Percentiles rank a stretch among this genome's conserved stretches.
Evolutionary conservation across 2,888 invertebrate genomes (phyloP).

Genomic region (Axea sp.): DNA sequence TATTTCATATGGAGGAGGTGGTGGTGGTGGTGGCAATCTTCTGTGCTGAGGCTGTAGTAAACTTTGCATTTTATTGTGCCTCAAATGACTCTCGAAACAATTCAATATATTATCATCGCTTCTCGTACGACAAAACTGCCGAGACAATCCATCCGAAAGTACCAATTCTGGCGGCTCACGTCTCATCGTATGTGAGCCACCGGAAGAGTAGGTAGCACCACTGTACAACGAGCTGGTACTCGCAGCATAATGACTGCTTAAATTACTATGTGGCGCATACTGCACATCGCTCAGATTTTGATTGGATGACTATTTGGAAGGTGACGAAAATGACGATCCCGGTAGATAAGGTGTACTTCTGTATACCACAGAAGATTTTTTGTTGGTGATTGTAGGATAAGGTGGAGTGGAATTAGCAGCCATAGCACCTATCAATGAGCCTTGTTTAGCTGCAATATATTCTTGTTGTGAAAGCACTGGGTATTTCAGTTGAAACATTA

Average conservation of each 20-base stretch:
- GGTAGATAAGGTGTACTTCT: conserved; percentile 90
- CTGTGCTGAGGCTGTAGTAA: conserved; percentile 80
- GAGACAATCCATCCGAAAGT: conserved; percentile 64
- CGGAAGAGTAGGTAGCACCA: conserved; percentile 78
- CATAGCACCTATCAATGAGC: conserved; percentile 85
- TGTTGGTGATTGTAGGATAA: conserved; percentile 79
- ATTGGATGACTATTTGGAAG: conserved; percentile 88
- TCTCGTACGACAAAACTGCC: conserved; percentile 82
- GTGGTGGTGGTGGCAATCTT: conserved; percentile 82
- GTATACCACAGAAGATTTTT: conserved; percentile 88
- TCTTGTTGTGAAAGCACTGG: conserved; percentile 94
- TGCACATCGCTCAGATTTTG: conserved; percentile 83
- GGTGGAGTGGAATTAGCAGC: conserved; percentile 81
- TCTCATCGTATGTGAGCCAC: conserved; percentile 77
- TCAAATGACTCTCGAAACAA: conserved; percentile 80
- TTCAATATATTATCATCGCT: conserved; percentile 91
- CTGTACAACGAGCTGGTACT: conserved; percentile 80
- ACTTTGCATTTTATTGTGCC: conserved; percentile 69
- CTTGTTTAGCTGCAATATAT: conserved; percentile 92
- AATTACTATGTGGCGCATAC: conserved; percentile 70
- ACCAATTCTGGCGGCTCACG: conserved; percentile 76
- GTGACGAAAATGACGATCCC: conserved; percentile 83
- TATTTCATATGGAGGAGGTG: conserved; percentile 81
- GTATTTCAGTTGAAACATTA: conserved; percentile 94
- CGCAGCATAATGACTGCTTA: conserved; percentile 77